Base-by-base conservation (phyloP, 2,113 vertebrate species). In the Myrmophylax atrothorax region DNA sequence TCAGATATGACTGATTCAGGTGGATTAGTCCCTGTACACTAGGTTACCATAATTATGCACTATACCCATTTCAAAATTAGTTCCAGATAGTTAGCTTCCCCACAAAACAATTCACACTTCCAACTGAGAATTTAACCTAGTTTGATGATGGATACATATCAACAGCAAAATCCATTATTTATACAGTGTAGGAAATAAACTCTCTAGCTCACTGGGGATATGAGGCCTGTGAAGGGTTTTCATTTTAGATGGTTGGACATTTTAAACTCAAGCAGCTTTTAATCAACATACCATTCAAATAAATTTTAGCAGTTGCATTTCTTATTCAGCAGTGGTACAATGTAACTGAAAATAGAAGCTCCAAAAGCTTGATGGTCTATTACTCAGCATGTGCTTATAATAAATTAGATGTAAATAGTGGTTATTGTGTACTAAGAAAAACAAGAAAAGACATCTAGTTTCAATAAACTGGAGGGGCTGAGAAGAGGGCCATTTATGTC, bases 121-220 rank as follows among this genome's bases (percentile, higher is more conserved):
- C 96, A 97, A 87, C 52, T 95, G 94, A 97, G 95, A 97, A 96
- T 95, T 97, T 97, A 96, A 92, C 96, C 92, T 97, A 93, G 85
- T 97, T 94, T 97, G 66, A 97, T 98, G 97, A 98, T 97, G 97
- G 97, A 98, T 98, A 97, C 84, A 87, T 88, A 97, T 96, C 97
- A 98, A 97, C 96, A 97, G 88, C 67, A 96, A 98, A 98, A 97
- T 97, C 97, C 95, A 98, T 98, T 98, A 98, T 98, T 98, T 98
- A 98, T 95, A 97, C 94, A 94, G 96, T 96, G 96, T 97, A 98
- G 96, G 96, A 98, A 98, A 98, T 97, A 98, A 98, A 96, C 95
- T 95, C 84, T 90, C 95, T 96, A 84, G 80, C 96, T 94, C 80
- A 92, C 63, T 23, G 4, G 93, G 91, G 80, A 95, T 89, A 86